Percentiles rank a stretch among this genome's conserved stretches.
Evolutionary conservation across 2,113 vertebrate species (phyloP).

Genomic region (Rhinoptilus africanus): DNA sequence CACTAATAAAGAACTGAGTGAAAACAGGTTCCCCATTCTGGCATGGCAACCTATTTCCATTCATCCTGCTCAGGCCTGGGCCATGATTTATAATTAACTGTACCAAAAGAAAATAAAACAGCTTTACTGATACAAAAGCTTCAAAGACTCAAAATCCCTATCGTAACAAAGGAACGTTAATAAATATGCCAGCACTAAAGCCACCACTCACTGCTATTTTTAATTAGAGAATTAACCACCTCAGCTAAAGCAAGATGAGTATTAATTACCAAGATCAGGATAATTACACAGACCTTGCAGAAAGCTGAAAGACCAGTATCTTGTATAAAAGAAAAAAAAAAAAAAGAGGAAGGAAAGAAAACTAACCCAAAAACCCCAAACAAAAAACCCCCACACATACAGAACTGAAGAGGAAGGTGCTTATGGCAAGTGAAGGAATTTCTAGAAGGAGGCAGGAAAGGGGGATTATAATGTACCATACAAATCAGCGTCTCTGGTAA

Average conservation of each 20-base stretch:
- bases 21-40: background rate
- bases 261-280: conserved; percentile 15
- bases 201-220: conserved; percentile 23
- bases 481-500: background rate
- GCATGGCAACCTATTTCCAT: background rate
- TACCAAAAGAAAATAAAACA: conserved; percentile 1
- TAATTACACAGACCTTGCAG: background rate
- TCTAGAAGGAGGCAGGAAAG: background rate
- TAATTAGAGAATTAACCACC: conserved; percentile 50
- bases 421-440: background rate
- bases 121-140: conserved; percentile 19
- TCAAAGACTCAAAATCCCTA: conserved; percentile 40
- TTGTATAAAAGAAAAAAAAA: background rate
- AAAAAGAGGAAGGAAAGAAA: no score
- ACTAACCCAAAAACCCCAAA: background rate
- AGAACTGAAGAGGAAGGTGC: background rate
- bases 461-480: background rate
- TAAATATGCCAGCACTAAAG: conserved; percentile 30
- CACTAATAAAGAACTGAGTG: background rate
- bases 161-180: background rate
- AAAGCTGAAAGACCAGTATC: background rate
- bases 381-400: background rate
- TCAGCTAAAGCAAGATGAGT: background rate
- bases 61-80: background rate
- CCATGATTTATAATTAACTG: background rate